A percentile compares a stretch with the other conserved stretches of the same genome.
phyloP scores from a whole-genome alignment of 2,797 vertebrate species.

The Bradypodion pumilum region DNA sequence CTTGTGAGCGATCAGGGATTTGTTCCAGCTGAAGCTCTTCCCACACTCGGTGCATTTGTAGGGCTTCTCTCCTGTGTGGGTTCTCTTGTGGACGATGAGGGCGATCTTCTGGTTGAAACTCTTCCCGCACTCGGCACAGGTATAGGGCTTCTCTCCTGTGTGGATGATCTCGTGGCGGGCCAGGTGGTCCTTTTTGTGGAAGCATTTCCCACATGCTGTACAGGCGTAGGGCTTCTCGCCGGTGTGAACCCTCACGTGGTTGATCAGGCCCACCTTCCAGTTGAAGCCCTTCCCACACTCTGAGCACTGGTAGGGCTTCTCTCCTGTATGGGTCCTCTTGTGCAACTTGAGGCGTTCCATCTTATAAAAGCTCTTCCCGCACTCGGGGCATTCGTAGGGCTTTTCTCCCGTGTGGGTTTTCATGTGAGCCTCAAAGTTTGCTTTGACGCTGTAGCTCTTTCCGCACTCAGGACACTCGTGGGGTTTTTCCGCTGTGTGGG shows the following conservation, averaged over 20 bases:
- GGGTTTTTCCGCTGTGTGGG: constrained; percentile 63
- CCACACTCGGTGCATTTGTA: constrained; percentile 21
- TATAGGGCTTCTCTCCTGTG: constrained; percentile 25
- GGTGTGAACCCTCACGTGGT: constrained; percentile 66
- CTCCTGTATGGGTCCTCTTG: constrained; percentile 31
- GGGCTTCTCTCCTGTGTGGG: constrained; percentile 32
- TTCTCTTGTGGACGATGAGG: constrained; percentile 33
- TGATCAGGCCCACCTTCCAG: constrained; percentile 67
- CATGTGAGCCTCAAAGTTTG: constrained; percentile 9
- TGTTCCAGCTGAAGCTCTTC: constrained; percentile 40
- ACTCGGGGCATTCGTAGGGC: constrained; percentile 18
- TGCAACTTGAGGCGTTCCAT: constrained; percentile 20
- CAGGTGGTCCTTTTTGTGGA: constrained; percentile 37
- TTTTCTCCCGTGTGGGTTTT: constrained; percentile 27
- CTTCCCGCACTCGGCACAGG: constrained; percentile 20
- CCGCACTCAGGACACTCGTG: constrained; percentile 41
- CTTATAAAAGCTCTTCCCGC: constrained; percentile 34
- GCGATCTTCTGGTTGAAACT: constrained; percentile 36
- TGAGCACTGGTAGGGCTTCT: constrained; percentile 24
- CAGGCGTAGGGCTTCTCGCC: constrained; percentile 27
- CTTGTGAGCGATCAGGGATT: constrained; percentile 23
- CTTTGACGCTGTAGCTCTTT: constrained; percentile 31
- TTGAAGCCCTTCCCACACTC: constrained; percentile 39
- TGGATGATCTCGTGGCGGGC: constrained; percentile 33
- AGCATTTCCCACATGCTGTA: constrained; percentile 14